Conservation (phyloP, 2,113 vertebrate species). For the Enhydra lutris region DNA sequence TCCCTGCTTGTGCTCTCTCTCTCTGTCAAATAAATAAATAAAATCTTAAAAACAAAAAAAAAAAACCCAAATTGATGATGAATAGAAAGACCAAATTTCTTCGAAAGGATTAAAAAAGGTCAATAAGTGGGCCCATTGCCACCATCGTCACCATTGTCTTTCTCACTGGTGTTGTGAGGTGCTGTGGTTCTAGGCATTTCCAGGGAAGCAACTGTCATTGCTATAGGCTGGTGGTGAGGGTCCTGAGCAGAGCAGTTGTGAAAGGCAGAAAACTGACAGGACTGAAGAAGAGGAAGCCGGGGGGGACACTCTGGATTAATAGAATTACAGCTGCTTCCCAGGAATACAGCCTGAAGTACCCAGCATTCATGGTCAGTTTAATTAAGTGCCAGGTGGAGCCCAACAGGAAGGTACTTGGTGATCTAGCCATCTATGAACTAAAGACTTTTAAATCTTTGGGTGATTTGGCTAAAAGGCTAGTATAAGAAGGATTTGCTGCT, state of each 20-base stretch:
- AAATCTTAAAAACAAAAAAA: neutral
- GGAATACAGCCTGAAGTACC: slow-evolving; percentile 90
- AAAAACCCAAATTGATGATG: too few relatives aligned
- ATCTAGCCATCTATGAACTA: slow-evolving; percentile 92
- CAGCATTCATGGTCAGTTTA: slow-evolving; percentile 86
- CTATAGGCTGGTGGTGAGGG: slow-evolving; percentile 85
- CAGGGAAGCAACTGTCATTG: slow-evolving; percentile 61
- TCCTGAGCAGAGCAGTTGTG: slow-evolving; percentile 87
- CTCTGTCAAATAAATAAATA: neutral
- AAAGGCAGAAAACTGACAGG: slow-evolving; percentile 82
- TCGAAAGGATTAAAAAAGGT: neutral
- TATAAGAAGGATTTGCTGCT: slow-evolving; percentile 88
- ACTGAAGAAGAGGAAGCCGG: slow-evolving; percentile 84
- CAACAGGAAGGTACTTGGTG: slow-evolving; percentile 88
- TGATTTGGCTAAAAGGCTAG: slow-evolving; percentile 85
- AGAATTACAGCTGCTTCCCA: slow-evolving; percentile 88
- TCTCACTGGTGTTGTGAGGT: neutral
- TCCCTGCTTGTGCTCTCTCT: neutral
- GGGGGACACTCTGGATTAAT: slow-evolving; percentile 87
- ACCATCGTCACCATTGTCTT: neutral
- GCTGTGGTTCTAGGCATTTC: neutral
- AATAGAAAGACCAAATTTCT: neutral
- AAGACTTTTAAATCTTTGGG: slow-evolving; percentile 90
- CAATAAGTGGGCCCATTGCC: neutral
- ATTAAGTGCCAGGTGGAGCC: slow-evolving; percentile 90